Base-by-base conservation (phyloP, 2,888 invertebrate species). In the Macrophya alboannulata region DNA sequence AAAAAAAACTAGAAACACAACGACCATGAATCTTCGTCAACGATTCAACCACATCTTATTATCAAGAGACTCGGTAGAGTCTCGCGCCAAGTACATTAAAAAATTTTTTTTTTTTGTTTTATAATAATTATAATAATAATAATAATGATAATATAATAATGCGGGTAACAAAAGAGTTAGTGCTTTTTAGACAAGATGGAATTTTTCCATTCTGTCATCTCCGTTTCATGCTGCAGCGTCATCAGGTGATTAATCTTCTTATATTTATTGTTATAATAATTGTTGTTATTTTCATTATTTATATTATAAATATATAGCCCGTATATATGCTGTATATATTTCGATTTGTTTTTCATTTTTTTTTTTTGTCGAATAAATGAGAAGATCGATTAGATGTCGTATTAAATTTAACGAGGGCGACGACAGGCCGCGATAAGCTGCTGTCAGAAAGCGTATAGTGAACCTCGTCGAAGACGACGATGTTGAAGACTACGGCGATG, bases 351-450 rank as follows among this genome's bases (percentile, higher is more conserved):
- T 21, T 68, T 5, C 31, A 37, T 37, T 77, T 55, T 51, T 9
- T 76, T 51, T 55, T 55, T 37, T 25, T 48, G n/a, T n/a, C n/a
- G 31, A 74, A 74, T 74, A 45, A 72, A 74, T n/a, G 40, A 10
- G 55, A 40, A 65, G 82, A 82, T 83, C 83, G 83, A 82, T 85
- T 71, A 85, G 40, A 71, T 37, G 82, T 71, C 82, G 71, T 55
- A 85, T 82, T 79, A 72, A 81, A 71, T 82, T 59, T 85, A 82
- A 82, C 81, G 82, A 85, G 83, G 89, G 82, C 85, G 87, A 85
- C 82, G 89, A 89, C 90, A 86, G 87, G 81, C 15, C 59, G 81
- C 85, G 89, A 87, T 86, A 88, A 89, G 87, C 86, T 85, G 86
- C 86, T 88, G 89, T 86, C 87, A 86, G 76, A 83, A 8, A 15